These are phyloP conservation scores for Tichodroma muraria DNA, from an alignment of 2,113 vertebrate genomes.

Conservation along the genomic window DNA sequence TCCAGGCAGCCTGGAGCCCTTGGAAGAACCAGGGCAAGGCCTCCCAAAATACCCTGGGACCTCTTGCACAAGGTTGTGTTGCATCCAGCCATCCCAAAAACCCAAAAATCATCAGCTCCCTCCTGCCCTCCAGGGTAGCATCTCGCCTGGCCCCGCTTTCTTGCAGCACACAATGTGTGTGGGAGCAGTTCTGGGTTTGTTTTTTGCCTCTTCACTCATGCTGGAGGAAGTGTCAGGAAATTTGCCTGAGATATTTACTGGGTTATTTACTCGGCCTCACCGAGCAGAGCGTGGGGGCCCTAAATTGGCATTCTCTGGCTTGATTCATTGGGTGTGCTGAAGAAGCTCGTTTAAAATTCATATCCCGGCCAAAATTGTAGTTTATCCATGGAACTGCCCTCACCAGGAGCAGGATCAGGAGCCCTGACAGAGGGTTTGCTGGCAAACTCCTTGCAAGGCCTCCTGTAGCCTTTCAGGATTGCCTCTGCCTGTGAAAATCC, in stretches of 20 bases:
- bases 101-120: fast-evolving
- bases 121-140: background rate
- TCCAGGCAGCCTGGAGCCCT: background rate
- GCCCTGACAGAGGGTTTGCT: background rate
- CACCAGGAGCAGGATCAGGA: background rate
- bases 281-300: background rate
- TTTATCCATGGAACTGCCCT: background rate
- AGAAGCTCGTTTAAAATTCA: background rate
- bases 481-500: background rate
- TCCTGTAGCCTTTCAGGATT: background rate
- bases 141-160: background rate
- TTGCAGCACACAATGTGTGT: background rate
- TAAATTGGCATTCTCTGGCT: background rate
- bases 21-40: background rate
- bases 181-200: background rate
- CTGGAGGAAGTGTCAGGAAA: background rate
- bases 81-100: background rate
- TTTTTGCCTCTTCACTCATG: background rate
- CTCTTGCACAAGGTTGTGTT: background rate
- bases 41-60: background rate
- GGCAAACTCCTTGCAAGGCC: background rate
- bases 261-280: background rate
- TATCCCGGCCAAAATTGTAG: background rate
- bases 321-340: background rate
- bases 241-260: background rate